These are phyloP conservation scores for Papilio gigon DNA, from an alignment of 2,888 invertebrate species.

Conservation along the genomic window DNA sequence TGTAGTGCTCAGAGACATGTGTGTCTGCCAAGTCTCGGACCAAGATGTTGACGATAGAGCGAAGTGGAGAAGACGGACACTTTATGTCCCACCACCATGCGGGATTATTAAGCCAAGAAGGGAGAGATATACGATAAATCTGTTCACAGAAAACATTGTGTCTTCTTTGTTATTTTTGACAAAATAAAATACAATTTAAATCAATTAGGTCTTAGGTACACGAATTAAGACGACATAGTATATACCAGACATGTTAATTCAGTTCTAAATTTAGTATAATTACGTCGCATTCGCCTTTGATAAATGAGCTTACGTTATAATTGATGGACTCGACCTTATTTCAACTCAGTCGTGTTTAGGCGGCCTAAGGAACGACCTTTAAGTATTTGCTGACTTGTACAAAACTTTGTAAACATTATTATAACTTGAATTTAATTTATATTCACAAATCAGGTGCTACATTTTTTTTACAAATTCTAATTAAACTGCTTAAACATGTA, in stretches of 20 bases:
- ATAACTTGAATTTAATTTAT: neutral
- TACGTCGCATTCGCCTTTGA: slow-evolving; percentile 14
- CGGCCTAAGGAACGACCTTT: slow-evolving; percentile 1
- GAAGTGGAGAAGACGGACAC: too few relatives aligned
- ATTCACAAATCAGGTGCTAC: too few relatives aligned
- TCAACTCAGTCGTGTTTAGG: slow-evolving; percentile 9
- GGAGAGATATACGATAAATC: too few relatives aligned
- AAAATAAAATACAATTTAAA: neutral
- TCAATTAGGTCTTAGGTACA: neutral
- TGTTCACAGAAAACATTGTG: too few relatives aligned
- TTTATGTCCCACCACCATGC: too few relatives aligned
- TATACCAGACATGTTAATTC: neutral
- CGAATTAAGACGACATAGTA: neutral
- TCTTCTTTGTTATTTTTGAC: too few relatives aligned
- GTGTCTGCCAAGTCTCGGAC: too few relatives aligned
- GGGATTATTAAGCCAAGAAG: too few relatives aligned
- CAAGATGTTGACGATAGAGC: too few relatives aligned
- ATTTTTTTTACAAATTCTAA: too few relatives aligned
- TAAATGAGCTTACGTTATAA: slow-evolving; percentile 6
- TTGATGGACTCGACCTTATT: slow-evolving; percentile 9
- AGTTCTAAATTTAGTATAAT: slow-evolving; percentile 14
- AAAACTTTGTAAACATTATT: neutral
- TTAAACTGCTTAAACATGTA: too few relatives aligned
- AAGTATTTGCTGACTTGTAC: slow-evolving; percentile 1
- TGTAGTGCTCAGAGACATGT: too few relatives aligned